Evolutionary conservation across 2,888 invertebrate species (phyloP).

Genomic region (Sminthurides aquaticus): DNA sequence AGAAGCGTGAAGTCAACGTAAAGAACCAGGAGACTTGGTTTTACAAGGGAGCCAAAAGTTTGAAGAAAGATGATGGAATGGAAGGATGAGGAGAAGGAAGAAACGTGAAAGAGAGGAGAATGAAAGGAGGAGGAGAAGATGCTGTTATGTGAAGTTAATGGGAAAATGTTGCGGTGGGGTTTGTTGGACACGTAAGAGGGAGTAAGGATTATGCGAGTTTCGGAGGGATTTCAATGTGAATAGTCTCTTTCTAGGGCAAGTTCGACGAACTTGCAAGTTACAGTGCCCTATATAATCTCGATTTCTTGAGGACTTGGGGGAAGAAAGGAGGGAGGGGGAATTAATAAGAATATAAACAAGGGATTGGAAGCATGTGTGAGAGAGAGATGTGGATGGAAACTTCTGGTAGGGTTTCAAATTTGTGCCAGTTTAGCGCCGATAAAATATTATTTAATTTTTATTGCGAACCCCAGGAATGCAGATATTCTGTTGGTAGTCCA

Average conservation of each 20-base stretch:
- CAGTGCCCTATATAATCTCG: slow-evolving; percentile 18
- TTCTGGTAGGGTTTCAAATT: no score
- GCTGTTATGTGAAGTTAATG: neutral
- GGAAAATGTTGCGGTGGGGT: neutral
- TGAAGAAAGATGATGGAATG: no score
- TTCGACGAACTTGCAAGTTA: slow-evolving; percentile 20
- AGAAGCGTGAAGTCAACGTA: no score
- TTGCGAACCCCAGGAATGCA: no score
- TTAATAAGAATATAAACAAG: neutral
- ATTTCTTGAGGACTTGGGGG: slow-evolving; percentile 1
- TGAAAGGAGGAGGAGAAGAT: neutral
- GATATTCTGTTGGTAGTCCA: no score
- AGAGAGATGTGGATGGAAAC: neutral
- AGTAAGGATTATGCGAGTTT: neutral
- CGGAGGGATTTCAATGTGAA: slow-evolving; percentile 6
- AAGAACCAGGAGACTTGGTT: no score
- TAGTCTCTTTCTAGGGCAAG: slow-evolving; percentile 20
- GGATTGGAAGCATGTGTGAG: slow-evolving; percentile 5
- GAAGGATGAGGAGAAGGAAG: neutral
- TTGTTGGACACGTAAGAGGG: no score
- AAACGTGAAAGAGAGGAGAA: neutral
- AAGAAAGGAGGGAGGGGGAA: neutral
- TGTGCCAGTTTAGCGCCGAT: no score
- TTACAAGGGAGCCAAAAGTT: no score
- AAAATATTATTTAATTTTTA: no score